phyloP scores from a whole-genome alignment of 2,113 vertebrate genomes.

The Carassius gibelio region DNA sequence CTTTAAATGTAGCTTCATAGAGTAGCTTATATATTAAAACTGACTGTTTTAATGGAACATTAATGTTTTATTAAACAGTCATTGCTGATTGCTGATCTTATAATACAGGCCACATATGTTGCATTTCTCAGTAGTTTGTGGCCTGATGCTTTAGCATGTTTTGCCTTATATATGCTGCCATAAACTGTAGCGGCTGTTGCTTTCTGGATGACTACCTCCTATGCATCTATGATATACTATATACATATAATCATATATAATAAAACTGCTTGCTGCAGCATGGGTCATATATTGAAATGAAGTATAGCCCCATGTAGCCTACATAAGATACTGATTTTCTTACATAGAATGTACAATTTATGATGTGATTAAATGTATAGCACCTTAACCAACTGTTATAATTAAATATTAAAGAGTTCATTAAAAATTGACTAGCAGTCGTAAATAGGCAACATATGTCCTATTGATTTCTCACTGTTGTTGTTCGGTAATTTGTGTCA shows the following conservation, averaged over 20 bases:
- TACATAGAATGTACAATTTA: conserved; percentile 13
- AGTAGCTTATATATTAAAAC: conserved; percentile 5
- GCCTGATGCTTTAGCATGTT: conserved; percentile 29
- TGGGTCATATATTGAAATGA: conserved; percentile 9
- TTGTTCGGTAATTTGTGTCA: conserved; percentile 2
- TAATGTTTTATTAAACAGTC: conserved; percentile 5
- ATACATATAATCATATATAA: conserved; percentile 6
- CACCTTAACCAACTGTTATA: conserved; percentile 28
- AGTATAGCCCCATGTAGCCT: background rate
- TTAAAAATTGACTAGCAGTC: conserved; percentile 5
- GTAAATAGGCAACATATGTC: conserved; percentile 28
- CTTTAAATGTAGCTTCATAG: conserved; percentile 31
- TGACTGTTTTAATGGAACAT: conserved; percentile 19
- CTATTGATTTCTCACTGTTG: conserved; percentile 16
- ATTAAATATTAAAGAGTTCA: conserved; percentile 36
- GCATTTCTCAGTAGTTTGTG: conserved; percentile 25
- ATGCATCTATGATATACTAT: conserved; percentile 26
- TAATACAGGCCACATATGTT: conserved; percentile 1
- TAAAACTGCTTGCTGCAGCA: conserved; percentile 30
- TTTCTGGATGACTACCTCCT: conserved; percentile 34
- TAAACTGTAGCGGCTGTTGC: conserved; percentile 20
- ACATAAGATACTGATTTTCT: background rate
- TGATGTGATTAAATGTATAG: conserved; percentile 8
- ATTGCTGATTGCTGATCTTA: background rate
- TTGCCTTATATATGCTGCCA: conserved; percentile 39